Conservation (phyloP, 2,113 vertebrate genomes). For the Thamnophis sirtalis region DNA sequence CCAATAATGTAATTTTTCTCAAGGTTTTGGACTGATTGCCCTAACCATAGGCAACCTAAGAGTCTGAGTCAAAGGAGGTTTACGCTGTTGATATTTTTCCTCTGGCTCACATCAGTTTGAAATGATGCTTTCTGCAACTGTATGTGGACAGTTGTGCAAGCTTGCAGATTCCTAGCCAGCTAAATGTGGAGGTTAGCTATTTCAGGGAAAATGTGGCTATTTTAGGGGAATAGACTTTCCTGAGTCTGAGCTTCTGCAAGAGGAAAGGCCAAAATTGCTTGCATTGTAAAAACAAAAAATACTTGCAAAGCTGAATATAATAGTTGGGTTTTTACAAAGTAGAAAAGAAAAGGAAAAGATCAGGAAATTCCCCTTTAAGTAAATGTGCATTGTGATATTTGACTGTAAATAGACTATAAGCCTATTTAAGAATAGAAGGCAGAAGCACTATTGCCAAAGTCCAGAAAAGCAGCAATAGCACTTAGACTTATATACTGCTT, state of each 20-base stretch:
- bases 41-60: background rate
- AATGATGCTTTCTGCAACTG: background rate
- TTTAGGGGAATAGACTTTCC: background rate
- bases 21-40: background rate
- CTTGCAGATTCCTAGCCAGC: conserved; percentile 7
- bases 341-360: background rate
- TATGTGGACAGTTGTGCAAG: background rate
- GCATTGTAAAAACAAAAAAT: background rate
- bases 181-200: conserved; percentile 12
- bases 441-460: background rate
- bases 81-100: background rate
- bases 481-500: no score
- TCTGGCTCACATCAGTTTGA: background rate
- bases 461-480: background rate
- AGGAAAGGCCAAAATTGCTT: background rate
- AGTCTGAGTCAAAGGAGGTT: background rate
- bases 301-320: background rate
- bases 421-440: background rate
- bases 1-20: background rate
- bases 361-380: background rate
- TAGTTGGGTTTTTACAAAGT: background rate
- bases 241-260: background rate
- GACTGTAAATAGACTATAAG: background rate
- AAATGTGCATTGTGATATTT: background rate
- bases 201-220: background rate